Percentiles rank a stretch among this genome's conserved stretches.
phyloP scores from a whole-genome alignment of 2,888 invertebrate species.

The Ennomos erosarius region DNA sequence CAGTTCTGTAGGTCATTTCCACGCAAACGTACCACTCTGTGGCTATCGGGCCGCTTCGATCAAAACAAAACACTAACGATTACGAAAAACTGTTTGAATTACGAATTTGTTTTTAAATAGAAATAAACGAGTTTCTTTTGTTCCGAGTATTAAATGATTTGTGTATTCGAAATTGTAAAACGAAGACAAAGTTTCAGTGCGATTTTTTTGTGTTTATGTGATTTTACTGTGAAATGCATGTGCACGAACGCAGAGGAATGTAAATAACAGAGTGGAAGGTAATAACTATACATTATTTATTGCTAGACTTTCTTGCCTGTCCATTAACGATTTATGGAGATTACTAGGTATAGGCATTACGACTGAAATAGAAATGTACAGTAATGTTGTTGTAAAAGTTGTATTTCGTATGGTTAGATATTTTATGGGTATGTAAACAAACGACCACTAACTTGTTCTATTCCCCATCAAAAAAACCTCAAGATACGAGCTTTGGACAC shows the following conservation, averaged over 20 bases:
- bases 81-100: not conserved
- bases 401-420: too few species aligned
- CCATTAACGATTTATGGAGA: slow-evolving; percentile 31
- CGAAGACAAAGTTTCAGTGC: not conserved
- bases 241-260: slow-evolving; percentile 35
- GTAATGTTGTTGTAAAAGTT: too few species aligned
- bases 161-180: too few species aligned
- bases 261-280: slow-evolving; percentile 41
- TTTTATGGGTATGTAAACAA: too few species aligned
- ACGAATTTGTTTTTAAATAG: too few species aligned
- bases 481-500: too few species aligned
- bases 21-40: slow-evolving; percentile 50
- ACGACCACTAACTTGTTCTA: too few species aligned
- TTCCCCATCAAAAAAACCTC: too few species aligned
- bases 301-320: slow-evolving; percentile 35
- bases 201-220: slow-evolving; percentile 15
- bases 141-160: too few species aligned
- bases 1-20: slow-evolving; percentile 70
- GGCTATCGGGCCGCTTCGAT: slow-evolving; percentile 5
- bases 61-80: slow-evolving; percentile 16
- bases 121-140: too few species aligned
- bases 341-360: not conserved
- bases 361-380: too few species aligned
- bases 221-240: slow-evolving; percentile 26
- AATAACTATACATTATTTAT: slow-evolving; percentile 41